phyloP scores from a whole-genome alignment of 2,113 vertebrate species.

The rat (Rattus norvegicus) region DNA sequence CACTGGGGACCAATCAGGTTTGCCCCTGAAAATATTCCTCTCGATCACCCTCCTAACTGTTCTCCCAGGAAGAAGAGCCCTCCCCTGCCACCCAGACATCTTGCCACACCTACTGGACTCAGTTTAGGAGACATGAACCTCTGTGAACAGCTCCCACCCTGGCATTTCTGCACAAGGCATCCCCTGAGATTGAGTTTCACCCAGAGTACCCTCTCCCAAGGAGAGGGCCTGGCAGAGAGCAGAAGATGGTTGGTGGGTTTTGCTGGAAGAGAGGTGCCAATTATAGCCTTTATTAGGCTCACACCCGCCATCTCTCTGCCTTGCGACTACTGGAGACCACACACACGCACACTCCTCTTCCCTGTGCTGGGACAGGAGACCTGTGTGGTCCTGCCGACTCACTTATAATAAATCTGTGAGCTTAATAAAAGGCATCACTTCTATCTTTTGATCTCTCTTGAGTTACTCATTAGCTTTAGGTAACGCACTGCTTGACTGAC shows the following conservation, averaged over 20 bases:
- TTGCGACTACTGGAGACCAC: conserved; percentile 84
- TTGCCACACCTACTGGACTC: not conserved
- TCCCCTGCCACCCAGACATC: no score
- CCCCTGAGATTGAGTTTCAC: not conserved
- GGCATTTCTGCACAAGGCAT: not conserved
- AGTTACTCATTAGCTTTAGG: conserved; percentile 88
- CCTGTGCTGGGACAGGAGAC: conserved; percentile 84
- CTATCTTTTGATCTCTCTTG: conserved; percentile 90
- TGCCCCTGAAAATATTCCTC: not conserved
- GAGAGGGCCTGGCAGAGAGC: not conserved
- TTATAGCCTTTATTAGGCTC: conserved; percentile 87
- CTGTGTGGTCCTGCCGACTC: conserved; percentile 90
- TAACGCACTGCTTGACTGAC: conserved; percentile 86
- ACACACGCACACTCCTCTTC: conserved; percentile 82
- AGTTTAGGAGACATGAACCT: not conserved
- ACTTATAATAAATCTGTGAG: conserved; percentile 88
- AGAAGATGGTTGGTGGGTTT: conserved; percentile 57
- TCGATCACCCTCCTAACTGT: fast-evolving
- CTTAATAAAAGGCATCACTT: conserved; percentile 85
- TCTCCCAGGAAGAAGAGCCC: not conserved
- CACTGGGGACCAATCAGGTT: not conserved
- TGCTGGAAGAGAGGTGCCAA: conserved; percentile 85
- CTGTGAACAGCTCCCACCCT: no score
- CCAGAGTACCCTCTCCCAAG: not conserved
- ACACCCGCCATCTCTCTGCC: conserved; percentile 82